phyloP scores from a whole-genome alignment of 2,888 invertebrate species.

The Metellina segmentata region DNA sequence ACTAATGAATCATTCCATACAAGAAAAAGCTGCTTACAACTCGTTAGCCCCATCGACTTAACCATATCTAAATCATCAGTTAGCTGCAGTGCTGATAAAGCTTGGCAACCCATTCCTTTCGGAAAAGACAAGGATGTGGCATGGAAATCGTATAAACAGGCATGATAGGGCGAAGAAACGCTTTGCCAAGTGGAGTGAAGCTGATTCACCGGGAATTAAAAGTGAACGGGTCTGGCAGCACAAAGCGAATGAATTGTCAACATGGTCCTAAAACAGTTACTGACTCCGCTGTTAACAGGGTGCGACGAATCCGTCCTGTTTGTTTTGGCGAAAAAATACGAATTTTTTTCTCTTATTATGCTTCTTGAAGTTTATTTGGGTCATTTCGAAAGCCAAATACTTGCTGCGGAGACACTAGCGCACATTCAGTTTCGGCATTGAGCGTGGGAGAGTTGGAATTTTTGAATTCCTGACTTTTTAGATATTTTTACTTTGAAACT shows the following conservation, averaged over 20 bases:
- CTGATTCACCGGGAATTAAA: constrained; percentile 62
- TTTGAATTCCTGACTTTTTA: too few species aligned
- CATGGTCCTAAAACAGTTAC: constrained; percentile 32
- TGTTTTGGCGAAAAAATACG: constrained; percentile 57
- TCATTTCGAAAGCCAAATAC: constrained; percentile 11
- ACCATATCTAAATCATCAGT: too few species aligned
- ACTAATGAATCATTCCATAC: too few species aligned
- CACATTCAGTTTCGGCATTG: not conserved
- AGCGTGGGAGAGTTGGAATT: too few species aligned
- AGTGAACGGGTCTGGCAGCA: constrained; percentile 47
- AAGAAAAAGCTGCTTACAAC: too few species aligned
- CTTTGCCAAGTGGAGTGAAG: constrained; percentile 40
- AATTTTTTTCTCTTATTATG: constrained; percentile 16
- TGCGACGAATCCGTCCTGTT: constrained; percentile 52
- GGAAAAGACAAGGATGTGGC: constrained; percentile 3
- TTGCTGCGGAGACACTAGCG: not conserved
- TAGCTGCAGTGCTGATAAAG: too few species aligned
- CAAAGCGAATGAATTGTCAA: constrained; percentile 51
- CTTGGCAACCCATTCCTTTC: not conserved
- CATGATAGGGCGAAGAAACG: constrained; percentile 18
- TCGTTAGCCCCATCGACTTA: too few species aligned
- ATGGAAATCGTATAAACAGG: constrained; percentile 20
- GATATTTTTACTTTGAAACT: too few species aligned
- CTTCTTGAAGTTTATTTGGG: constrained; percentile 22
- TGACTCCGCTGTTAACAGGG: constrained; percentile 16